Evolutionary conservation across 2,113 vertebrate species (phyloP).

Genomic region (Mixornis gularis): DNA sequence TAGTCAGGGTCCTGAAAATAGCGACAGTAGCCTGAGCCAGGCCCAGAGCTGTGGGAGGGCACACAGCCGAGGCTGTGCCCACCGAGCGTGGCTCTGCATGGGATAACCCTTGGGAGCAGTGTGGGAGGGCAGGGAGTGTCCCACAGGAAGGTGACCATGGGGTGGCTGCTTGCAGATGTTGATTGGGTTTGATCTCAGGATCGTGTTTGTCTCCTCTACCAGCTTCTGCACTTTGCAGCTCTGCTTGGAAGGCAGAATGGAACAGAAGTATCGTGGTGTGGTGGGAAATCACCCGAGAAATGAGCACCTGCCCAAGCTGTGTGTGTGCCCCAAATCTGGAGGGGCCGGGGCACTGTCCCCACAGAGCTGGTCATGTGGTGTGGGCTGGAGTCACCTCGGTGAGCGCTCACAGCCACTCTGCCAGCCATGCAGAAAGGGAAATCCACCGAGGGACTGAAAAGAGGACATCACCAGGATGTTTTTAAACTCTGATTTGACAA

Average conservation of each 20-base stretch:
- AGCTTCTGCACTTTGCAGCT: not conserved
- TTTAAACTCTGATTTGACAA: not conserved
- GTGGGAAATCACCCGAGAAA: not conserved
- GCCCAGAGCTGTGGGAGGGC: not conserved
- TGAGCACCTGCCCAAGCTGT: fast-evolving
- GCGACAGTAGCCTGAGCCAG: not conserved
- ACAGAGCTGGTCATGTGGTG: not conserved
- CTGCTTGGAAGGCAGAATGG: not conserved
- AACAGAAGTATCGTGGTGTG: fast-evolving
- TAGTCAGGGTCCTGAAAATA: not conserved
- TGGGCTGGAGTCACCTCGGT: not conserved
- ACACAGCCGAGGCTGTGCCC: not conserved
- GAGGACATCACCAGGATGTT: not conserved
- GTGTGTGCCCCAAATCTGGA: fast-evolving
- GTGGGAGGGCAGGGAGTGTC: not conserved
- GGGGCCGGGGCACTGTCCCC: fast-evolving
- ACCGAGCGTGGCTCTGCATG: fast-evolving
- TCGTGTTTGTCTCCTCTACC: not conserved
- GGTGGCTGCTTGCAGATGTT: not conserved
- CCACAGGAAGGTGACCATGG: not conserved
- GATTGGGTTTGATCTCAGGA: not conserved
- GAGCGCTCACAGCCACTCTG: fast-evolving
- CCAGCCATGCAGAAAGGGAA: not conserved
- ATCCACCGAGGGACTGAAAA: not conserved
- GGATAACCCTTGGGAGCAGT: not conserved